A percentile compares a stretch with the other conserved stretches of the same genome.
These are phyloP conservation scores for Buphagus erythrorhynchus DNA, from an alignment of 2,797 vertebrate species.

Conservation along the genomic window DNA sequence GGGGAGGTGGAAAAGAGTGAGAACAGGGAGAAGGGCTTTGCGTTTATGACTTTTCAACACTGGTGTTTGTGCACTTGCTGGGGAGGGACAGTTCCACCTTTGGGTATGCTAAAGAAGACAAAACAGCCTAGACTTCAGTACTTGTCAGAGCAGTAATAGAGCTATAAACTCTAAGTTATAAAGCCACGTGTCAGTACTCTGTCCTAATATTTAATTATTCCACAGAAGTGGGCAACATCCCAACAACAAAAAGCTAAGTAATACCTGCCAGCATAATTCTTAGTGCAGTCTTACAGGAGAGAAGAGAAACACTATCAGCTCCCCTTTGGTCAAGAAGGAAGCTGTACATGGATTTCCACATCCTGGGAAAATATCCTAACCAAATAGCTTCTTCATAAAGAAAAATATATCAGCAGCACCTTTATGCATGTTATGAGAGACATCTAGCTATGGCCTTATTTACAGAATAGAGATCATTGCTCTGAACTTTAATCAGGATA, in stretches of 20 bases:
- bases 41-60: background rate
- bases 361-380: background rate
- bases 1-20: background rate
- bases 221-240: background rate
- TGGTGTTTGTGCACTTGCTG: background rate
- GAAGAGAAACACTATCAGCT: background rate
- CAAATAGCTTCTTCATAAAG: background rate
- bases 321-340: background rate
- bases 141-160: background rate
- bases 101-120: background rate
- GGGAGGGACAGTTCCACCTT: background rate
- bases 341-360: background rate
- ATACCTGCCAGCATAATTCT: background rate
- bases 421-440: accelerated
- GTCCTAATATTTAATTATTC: background rate
- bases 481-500: background rate
- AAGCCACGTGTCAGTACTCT: background rate
- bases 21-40: background rate
- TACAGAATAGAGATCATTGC: background rate
- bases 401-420: background rate
- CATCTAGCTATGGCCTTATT: background rate
- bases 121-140: background rate
- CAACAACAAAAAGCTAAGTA: background rate
- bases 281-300: background rate
- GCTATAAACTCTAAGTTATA: background rate